Evolutionary conservation across 2,888 invertebrate species (phyloP).

Genomic region (Caenorhabditis afra): DNA sequence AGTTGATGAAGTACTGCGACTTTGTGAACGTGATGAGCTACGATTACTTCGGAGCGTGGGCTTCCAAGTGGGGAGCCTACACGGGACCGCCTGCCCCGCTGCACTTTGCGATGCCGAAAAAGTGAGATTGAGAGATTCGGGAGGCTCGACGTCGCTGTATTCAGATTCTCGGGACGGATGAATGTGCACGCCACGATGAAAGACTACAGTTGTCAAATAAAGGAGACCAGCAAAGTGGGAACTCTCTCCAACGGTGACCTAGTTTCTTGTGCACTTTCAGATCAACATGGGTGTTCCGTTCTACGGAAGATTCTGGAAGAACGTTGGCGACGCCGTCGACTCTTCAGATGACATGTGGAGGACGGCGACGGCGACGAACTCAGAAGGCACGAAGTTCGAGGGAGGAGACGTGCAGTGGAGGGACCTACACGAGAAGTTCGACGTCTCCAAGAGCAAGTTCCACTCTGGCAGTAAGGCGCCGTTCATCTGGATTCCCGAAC

Average conservation of each 20-base stretch:
- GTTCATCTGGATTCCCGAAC: constrained; percentile 71
- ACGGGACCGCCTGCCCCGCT: constrained; percentile 80
- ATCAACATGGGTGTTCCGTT: constrained; percentile 79
- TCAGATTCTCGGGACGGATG: constrained; percentile 76
- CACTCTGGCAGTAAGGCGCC: constrained; percentile 74
- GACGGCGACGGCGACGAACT: constrained; percentile 68
- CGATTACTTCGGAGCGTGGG: constrained; percentile 80
- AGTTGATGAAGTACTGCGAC: constrained; percentile 75
- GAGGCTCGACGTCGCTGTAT: no score
- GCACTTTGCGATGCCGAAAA: constrained; percentile 74
- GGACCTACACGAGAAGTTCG: constrained; percentile 60
- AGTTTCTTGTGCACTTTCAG: constrained; percentile 32
- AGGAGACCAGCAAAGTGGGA: constrained; percentile 53
- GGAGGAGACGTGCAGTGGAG: constrained; percentile 77
- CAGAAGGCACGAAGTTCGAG: constrained; percentile 68
- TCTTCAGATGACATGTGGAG: constrained; percentile 79
- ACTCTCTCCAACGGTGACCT: not conserved
- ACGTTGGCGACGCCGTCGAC: constrained; percentile 78
- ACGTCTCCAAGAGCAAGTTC: constrained; percentile 58
- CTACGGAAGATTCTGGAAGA: constrained; percentile 79
- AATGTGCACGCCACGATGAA: constrained; percentile 80
- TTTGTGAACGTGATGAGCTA: constrained; percentile 80
- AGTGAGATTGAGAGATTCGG: constrained; percentile 31
- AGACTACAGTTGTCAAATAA: constrained; percentile 77
- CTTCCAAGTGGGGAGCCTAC: constrained; percentile 78